phyloP scores from a whole-genome alignment of 2,888 invertebrate species.

The Coleophora deauratella region DNA sequence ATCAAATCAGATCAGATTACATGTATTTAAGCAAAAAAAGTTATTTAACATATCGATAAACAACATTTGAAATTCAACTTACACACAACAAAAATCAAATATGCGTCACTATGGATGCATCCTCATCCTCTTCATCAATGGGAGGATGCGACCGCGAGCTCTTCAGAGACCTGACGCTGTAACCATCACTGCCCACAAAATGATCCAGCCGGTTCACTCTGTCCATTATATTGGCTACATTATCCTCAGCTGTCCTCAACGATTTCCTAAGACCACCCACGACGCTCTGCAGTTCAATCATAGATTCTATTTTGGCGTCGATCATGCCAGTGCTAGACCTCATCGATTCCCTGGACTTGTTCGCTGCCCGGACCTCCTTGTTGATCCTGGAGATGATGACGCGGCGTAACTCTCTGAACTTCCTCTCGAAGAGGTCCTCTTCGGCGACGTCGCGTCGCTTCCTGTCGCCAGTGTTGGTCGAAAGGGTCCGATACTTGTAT shows the following conservation, averaged over 20 bases:
- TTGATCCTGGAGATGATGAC: constrained; percentile 38
- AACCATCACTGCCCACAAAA: neutral
- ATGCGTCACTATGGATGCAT: constrained; percentile 11
- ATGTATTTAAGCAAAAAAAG: too few relatives aligned
- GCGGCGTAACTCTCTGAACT: constrained; percentile 40
- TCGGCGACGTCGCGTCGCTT: constrained; percentile 28
- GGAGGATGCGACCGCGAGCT: constrained; percentile 20
- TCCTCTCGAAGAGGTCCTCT: constrained; percentile 35
- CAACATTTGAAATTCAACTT: too few relatives aligned
- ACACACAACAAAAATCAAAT: constrained; percentile 15
- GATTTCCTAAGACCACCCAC: constrained; percentile 33
- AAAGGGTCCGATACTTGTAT: constrained; percentile 54
- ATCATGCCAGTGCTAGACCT: constrained; percentile 38
- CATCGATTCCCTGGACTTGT: constrained; percentile 34
- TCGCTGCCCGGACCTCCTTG: constrained; percentile 25
- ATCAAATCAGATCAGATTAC: too few relatives aligned
- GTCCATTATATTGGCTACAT: constrained; percentile 26
- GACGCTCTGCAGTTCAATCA: constrained; percentile 41
- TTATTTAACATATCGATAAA: too few relatives aligned
- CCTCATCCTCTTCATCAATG: constrained; percentile 23
- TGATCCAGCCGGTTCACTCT: constrained; percentile 32
- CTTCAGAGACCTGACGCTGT: constrained; percentile 25
- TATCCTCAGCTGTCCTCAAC: constrained; percentile 26
- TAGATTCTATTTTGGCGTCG: constrained; percentile 40
- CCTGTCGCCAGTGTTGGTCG: constrained; percentile 50